Evolutionary conservation across 2,113 vertebrate species (phyloP), one percentile per base, ranked within the genome.

Genomic region (Panthera uncia): DNA sequence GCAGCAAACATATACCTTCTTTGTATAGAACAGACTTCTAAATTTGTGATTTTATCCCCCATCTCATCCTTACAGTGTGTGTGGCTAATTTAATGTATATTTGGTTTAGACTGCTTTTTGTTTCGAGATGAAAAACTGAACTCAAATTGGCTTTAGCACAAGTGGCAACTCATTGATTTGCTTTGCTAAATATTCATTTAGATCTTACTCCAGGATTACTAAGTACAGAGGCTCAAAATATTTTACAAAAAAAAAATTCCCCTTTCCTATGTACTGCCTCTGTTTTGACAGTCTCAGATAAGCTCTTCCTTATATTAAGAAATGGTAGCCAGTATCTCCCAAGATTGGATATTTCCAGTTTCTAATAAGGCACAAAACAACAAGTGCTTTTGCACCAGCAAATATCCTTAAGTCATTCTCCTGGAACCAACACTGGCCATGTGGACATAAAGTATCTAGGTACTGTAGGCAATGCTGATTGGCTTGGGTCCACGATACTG

Each of bases 381-480:
- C 19, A 73, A 69, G 31, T 50, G 16, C 11, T 84, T 66, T 83
- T 68, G 38, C 5, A 80, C 13, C n/a, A 80, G 12, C 8, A 85
- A 52, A 36, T 38, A 31, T 31, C 38, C 29, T 11, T 21, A 55
- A 55, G 19, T 55, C 29, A 31, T 55, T 87, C 88, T 89, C 66
- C 41, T 50, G 50, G 48, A 38, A 36, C 5, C 4, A 48, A 4
- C 1, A 1, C 16, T 4, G 3, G 11, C 4, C 61, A 15, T 31
- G 23, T 16, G 9, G 7, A 14, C 63, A 1, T 5, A 66, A 0
- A 29, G 1, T 33, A n/a, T 8, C 12, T 0, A 9, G 31, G 63
- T 45, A 38, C 55, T 13, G 2, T 1, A 21, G 11, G 33, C 29
- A 2, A 1, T 27, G 29, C 5, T 82, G 57, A 71, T 25, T 36